Conservation (phyloP, 1,140 invertebrate genomes). For the Drosophila pseudoananassae region DNA sequence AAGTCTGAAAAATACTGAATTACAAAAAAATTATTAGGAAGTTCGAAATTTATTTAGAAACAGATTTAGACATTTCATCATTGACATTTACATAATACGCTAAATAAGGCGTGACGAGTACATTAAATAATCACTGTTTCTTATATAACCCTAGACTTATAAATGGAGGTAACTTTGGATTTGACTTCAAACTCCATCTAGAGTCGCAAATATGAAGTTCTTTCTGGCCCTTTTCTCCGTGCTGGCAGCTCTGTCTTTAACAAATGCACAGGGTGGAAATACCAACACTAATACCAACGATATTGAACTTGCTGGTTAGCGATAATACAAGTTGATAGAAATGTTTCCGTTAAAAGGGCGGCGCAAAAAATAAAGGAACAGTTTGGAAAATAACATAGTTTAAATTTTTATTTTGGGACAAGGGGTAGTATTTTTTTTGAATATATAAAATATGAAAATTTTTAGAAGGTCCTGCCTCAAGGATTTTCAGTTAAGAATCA, state of each 20-base stretch:
- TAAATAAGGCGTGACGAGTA: neutral
- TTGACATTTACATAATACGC: neutral
- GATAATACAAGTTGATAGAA: neutral
- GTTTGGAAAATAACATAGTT: no score
- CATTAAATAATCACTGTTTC: neutral
- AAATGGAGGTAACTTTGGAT: neutral
- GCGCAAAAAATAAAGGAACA: neutral
- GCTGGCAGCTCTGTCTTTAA: neutral
- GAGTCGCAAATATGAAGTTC: constrained; percentile 18
- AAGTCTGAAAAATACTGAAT: no score
- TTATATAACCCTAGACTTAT: constrained; percentile 10
- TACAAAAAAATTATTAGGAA: no score
- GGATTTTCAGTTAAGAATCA: no score
- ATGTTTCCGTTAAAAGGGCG: neutral
- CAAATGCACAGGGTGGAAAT: neutral
- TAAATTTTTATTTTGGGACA: no score
- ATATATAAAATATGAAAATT: no score
- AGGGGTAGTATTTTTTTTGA: no score
- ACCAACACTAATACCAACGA: neutral
- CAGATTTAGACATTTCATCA: neutral
- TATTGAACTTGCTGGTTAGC: neutral
- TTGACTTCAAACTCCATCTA: neutral
- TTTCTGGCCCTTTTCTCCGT: neutral
- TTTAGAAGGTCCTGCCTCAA: no score
- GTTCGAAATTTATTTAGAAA: no score